A percentile compares a stretch with the other conserved stretches of the same genome.
These are phyloP conservation scores for Magallana nippona DNA, from an alignment of 2,888 invertebrate species.

Conservation along the genomic window DNA sequence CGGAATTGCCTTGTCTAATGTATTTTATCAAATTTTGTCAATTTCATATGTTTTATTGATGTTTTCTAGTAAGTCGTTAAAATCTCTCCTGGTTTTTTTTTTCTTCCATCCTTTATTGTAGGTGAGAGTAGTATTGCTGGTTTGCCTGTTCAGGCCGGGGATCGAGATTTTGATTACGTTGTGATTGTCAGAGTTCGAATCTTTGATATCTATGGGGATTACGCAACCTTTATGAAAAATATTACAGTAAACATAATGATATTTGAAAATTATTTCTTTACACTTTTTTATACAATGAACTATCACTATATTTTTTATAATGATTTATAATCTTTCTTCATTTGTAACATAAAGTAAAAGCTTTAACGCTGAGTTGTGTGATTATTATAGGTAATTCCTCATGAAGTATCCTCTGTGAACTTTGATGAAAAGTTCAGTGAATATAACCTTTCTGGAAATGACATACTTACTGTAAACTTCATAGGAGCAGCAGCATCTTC, in stretches of 20 bases:
- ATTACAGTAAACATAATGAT: neutral
- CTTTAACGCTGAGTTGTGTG: no score
- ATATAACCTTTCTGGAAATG: neutral
- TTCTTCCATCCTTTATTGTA: neutral
- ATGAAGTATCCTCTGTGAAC: neutral
- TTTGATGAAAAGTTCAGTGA: conserved; percentile 11
- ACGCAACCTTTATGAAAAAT: neutral
- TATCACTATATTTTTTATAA: no score
- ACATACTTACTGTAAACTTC: neutral
- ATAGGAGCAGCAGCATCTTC: neutral
- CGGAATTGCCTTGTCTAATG: no score
- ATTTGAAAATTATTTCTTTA: neutral
- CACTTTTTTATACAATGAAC: no score
- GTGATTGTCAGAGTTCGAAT: conserved; percentile 9
- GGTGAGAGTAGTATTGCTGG: neutral
- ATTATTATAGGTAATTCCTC: neutral
- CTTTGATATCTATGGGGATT: conserved; percentile 5
- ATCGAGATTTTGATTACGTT: neutral
- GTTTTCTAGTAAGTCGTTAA: no score
- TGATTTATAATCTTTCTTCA: no score
- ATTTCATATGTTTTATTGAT: no score
- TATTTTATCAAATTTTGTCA: no score
- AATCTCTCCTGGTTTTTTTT: no score
- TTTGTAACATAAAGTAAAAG: no score
- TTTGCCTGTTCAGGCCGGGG: neutral